These are phyloP conservation scores for Luperina testacea DNA, from an alignment of 2,888 invertebrate genomes.

Conservation along the genomic window DNA sequence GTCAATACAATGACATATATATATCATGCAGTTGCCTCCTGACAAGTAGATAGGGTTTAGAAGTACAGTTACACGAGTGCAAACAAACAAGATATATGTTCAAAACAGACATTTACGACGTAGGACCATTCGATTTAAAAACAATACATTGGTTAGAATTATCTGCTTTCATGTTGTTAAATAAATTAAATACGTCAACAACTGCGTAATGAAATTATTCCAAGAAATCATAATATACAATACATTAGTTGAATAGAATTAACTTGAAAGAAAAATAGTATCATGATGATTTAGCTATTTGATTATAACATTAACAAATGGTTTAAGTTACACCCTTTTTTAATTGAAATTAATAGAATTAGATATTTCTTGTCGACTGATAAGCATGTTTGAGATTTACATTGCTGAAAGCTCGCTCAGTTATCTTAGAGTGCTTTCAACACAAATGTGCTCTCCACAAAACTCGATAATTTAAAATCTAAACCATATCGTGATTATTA, in stretches of 20 bases:
- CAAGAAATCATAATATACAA: conserved; percentile 33
- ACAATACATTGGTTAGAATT: conserved; percentile 59
- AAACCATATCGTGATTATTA: background rate
- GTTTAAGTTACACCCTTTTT: background rate
- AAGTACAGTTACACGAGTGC: conserved; percentile 70
- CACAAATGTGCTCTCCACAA: background rate
- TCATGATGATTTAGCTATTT: conserved; percentile 45
- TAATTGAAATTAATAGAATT: background rate
- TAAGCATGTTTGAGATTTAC: background rate
- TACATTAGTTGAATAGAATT: conserved; percentile 34
- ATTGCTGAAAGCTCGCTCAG: background rate
- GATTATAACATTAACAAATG: conserved; percentile 11
- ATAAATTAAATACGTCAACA: conserved; percentile 33
- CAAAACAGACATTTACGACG: conserved; percentile 67
- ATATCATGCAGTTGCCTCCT: conserved; percentile 68
- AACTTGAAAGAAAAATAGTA: conserved; percentile 21
- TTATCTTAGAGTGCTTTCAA: background rate
- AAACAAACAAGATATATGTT: conserved; percentile 81
- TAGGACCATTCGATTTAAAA: conserved; percentile 63
- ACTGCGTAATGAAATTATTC: conserved; percentile 31
- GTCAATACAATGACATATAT: conserved; percentile 57
- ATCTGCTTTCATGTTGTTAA: conserved; percentile 40
- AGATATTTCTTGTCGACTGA: background rate
- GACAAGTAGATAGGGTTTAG: conserved; percentile 69
- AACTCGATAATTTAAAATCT: background rate